Evolutionary conservation across 2,797 vertebrate species (phyloP).

Genomic region (Arctocebus calabarensis): DNA sequence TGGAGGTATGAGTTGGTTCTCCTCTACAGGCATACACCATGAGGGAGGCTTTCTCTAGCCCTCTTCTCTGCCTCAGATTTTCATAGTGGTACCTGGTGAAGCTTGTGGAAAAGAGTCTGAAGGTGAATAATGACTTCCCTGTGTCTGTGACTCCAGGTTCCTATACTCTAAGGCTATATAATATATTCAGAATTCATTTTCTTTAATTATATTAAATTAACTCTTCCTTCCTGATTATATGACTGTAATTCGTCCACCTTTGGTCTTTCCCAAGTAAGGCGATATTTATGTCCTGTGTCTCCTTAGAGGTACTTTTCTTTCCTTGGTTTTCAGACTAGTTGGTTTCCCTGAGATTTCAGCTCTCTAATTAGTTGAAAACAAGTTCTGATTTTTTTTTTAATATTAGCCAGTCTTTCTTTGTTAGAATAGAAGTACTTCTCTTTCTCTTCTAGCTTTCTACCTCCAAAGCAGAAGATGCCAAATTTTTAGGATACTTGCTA

Average conservation of each 20-base stretch:
- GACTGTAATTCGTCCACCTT: background rate
- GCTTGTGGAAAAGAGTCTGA: background rate
- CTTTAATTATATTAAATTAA: background rate
- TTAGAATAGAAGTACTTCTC: background rate
- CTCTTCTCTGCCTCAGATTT: background rate
- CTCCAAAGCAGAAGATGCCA: background rate
- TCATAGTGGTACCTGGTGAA: background rate
- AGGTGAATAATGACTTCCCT: background rate
- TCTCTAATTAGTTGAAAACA: background rate
- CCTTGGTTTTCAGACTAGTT: background rate
- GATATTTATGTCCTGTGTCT: background rate
- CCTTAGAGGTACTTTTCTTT: background rate
- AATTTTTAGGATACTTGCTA: background rate
- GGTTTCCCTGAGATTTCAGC: background rate
- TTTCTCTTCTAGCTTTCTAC: background rate
- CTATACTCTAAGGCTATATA: background rate
- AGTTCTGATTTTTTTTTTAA: background rate
- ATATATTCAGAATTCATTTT: background rate
- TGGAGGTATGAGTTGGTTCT: rapidly evolving
- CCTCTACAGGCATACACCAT: background rate
- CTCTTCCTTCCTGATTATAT: background rate
- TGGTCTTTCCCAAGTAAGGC: background rate
- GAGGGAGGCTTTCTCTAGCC: background rate
- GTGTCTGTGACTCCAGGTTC: background rate
- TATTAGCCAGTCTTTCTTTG: background rate